These are phyloP conservation scores for Hydrozoanthus tunicans DNA, from an alignment of 64 coral and sea anemone species.

Conservation along the genomic window DNA sequence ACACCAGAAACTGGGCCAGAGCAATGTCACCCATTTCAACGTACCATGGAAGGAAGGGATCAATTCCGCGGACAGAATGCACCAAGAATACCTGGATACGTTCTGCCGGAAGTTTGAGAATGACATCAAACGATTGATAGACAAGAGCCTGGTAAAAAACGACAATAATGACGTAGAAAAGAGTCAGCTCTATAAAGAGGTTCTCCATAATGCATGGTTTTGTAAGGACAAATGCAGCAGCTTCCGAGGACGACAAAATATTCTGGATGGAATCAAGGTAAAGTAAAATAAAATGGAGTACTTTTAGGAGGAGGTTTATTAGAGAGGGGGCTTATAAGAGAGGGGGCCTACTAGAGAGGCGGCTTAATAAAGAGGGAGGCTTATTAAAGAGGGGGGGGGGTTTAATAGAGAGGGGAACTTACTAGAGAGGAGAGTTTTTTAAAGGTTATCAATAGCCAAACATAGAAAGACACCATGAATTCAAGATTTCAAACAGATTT, in stretches of 20 bases:
- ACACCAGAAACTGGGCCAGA: conserved; percentile 51
- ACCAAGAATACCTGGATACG: conserved; percentile 61
- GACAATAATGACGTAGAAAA: conserved; percentile 50
- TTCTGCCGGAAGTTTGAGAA: conserved; percentile 80
- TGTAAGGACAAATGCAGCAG: conserved; percentile 79
- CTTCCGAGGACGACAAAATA: conserved; percentile 76
- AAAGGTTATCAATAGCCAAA: no score
- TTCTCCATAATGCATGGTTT: conserved; percentile 84
- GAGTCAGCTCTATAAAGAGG: conserved; percentile 72
- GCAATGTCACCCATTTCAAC: conserved; percentile 72
- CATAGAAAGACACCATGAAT: no score
- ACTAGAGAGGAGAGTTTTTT: no score
- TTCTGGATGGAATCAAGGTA: conserved; percentile 51
- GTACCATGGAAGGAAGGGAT: conserved; percentile 86
- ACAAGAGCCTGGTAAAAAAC: conserved; percentile 59
- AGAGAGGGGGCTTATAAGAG: no score
- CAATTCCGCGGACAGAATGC: conserved; percentile 70
- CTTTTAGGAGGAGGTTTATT: not conserved
- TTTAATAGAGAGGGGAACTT: no score
- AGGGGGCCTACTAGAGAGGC: no score
- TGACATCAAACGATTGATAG: conserved; percentile 72
- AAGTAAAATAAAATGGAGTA: not conserved
- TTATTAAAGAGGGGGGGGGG: no score
- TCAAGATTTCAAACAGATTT: no score
- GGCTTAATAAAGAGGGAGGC: no score